Conservation (phyloP, 2,113 vertebrate species). For the Ammodytes marinus region DNA sequence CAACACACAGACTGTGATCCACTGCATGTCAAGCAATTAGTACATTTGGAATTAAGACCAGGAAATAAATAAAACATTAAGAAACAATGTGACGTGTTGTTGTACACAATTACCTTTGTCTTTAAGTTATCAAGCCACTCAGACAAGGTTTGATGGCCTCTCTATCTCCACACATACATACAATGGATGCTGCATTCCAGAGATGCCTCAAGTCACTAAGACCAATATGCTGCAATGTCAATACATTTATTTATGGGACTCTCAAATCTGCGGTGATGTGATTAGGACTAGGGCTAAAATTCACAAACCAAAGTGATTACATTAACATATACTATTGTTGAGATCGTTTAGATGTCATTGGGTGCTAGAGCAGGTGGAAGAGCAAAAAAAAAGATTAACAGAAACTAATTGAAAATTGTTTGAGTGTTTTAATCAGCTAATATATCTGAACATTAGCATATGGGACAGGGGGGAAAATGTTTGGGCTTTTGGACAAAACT, state of each 20-base stretch:
- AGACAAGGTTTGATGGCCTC: background rate
- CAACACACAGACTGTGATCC: background rate
- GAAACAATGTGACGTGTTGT: slow-evolving; percentile 44
- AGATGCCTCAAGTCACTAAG: slow-evolving; percentile 2
- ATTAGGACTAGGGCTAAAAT: background rate
- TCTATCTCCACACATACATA: background rate
- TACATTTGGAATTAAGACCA: slow-evolving; percentile 54
- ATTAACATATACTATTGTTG: background rate
- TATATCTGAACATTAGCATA: background rate
- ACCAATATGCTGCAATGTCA: background rate
- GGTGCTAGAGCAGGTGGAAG: too few species aligned
- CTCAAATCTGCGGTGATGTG: background rate
- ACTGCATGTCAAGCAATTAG: slow-evolving; percentile 33
- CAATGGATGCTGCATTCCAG: slow-evolving; percentile 18
- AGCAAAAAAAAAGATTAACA: background rate
- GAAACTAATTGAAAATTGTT: background rate
- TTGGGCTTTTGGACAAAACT: background rate
- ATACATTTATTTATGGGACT: background rate
- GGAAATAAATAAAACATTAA: slow-evolving; percentile 68
- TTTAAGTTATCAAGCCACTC: background rate
- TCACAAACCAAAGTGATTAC: background rate
- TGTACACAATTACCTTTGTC: slow-evolving; percentile 64
- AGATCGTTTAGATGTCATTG: too few species aligned
- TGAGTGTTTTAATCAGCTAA: background rate
- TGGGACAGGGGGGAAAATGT: background rate